Percentiles rank a stretch among this genome's conserved stretches.
Conservation (phyloP, 2,113 vertebrate genomes). For the Campylorhamphus procurvoides region DNA sequence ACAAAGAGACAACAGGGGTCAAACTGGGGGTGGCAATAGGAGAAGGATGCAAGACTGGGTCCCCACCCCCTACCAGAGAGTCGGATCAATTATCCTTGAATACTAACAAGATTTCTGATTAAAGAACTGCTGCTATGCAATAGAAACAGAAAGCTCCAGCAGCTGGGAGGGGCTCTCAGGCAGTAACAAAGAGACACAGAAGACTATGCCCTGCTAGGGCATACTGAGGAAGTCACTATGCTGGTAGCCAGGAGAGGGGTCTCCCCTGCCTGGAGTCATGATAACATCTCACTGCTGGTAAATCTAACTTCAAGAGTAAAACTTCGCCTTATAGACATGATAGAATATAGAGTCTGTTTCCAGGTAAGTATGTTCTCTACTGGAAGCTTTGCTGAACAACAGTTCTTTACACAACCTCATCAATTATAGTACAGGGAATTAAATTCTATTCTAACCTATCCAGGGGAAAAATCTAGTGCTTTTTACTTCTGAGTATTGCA, state of each 20-base stretch:
- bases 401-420: background rate
- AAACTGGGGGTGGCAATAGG: slow-evolving; percentile 69
- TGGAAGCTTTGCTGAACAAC: background rate
- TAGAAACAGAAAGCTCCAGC: slow-evolving; percentile 35
- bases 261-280: background rate
- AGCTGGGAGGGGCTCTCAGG: slow-evolving; percentile 44
- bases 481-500: background rate
- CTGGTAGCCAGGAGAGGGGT: slow-evolving; percentile 25
- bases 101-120: slow-evolving; percentile 68
- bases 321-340: background rate
- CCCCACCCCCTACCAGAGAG: slow-evolving; percentile 52
- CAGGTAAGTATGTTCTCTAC: background rate
- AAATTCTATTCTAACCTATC: background rate
- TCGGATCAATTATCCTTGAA: slow-evolving; percentile 69
- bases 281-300: background rate
- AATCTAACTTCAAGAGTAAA: background rate
- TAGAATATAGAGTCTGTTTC: background rate
- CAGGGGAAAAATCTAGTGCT: background rate
- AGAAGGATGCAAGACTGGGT: slow-evolving; percentile 50
- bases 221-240: background rate
- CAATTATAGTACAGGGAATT: background rate
- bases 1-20: slow-evolving; percentile 78
- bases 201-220: slow-evolving; percentile 39
- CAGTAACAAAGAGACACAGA: slow-evolving; percentile 49
- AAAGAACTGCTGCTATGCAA: slow-evolving; percentile 64